Percentiles rank a stretch among this genome's conserved stretches.
These are phyloP conservation scores for Danio jaintianensis DNA, from an alignment of 2,797 vertebrate genomes.

Conservation along the genomic window DNA sequence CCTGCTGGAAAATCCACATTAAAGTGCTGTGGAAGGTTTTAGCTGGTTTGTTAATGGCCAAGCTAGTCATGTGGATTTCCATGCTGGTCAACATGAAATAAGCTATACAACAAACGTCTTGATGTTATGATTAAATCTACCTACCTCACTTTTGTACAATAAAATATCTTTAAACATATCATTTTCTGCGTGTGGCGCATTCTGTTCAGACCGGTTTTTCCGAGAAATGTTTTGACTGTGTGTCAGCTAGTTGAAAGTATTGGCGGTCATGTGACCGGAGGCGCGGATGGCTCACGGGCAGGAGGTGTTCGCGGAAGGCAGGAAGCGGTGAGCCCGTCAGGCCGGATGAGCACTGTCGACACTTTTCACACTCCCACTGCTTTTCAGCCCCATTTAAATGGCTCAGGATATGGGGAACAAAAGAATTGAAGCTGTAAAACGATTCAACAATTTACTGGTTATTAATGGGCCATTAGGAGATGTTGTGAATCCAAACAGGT, in stretches of 20 bases:
- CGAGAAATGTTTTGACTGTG: not conserved
- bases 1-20: not conserved
- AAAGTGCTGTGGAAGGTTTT: not conserved
- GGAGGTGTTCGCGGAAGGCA: constrained; percentile 43
- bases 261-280: constrained; percentile 32
- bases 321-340: constrained; percentile 39
- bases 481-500: not conserved
- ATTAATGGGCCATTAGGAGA: not conserved
- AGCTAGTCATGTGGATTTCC: not conserved
- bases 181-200: not conserved
- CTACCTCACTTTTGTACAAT: constrained; percentile 62
- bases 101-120: constrained; percentile 33
- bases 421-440: constrained; percentile 22
- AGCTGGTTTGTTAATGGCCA: not conserved
- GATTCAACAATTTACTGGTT: constrained; percentile 7
- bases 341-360: constrained; percentile 40
- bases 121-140: constrained; percentile 3
- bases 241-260: not conserved
- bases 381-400: not conserved
- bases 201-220: not conserved
- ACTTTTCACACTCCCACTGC: constrained; percentile 35
- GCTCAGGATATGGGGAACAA: constrained; percentile 33
- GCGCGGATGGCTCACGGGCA: constrained; percentile 30
- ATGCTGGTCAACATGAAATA: constrained; percentile 21
- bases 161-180: not conserved